Conservation (phyloP, 2,113 vertebrate genomes). For the Phyllostomus hastatus region DNA sequence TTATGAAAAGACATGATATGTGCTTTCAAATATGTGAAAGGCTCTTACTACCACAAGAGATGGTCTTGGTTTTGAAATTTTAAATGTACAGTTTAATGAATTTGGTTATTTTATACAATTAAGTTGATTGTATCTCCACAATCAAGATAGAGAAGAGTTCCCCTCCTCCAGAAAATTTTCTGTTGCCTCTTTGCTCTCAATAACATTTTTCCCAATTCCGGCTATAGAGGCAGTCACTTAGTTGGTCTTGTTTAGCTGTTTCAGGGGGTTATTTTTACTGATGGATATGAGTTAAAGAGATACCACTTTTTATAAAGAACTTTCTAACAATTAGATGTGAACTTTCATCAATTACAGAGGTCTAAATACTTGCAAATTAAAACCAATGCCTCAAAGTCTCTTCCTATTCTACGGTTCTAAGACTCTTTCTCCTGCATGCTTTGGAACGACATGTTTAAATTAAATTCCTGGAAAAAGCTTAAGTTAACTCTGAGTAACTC, state of each 20-base stretch:
- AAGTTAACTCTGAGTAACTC: neutral
- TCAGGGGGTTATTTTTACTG: neutral
- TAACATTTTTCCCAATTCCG: neutral
- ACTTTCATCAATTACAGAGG: neutral
- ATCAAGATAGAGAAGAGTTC: neutral
- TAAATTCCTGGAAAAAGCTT: neutral
- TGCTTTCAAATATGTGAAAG: neutral
- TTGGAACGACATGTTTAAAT: neutral
- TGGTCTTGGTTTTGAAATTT: neutral
- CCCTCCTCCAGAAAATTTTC: neutral
- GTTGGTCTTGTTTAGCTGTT: neutral
- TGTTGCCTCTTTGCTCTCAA: neutral
- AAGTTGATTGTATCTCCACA: neutral
- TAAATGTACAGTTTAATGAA: neutral
- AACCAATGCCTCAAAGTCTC: neutral
- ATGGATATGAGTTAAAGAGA: neutral
- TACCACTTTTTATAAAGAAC: neutral
- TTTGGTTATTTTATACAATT: neutral
- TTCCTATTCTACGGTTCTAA: neutral
- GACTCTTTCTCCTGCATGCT: neutral
- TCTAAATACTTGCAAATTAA: neutral
- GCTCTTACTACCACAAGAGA: neutral
- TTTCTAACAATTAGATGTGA: neutral
- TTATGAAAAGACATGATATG: neutral
- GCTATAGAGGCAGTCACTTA: neutral